Evolutionary conservation across 2,797 vertebrate species (phyloP).

Genomic region (Sphenopsis melanotis): DNA sequence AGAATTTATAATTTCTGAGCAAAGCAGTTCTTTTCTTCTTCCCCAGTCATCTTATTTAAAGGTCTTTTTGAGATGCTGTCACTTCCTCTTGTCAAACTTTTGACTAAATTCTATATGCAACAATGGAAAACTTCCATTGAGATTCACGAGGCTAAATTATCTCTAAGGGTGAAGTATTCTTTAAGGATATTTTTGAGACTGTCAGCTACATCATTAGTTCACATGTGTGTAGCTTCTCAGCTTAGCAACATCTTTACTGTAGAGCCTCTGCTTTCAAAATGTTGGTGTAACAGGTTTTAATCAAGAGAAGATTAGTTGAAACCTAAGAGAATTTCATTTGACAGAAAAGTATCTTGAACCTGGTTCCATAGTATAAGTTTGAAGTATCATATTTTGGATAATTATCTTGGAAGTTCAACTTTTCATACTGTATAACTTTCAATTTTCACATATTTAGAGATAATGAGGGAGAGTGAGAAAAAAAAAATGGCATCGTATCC

Average conservation of each 20-base stretch:
- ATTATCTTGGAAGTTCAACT: background rate
- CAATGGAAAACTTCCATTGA: background rate
- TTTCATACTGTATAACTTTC: background rate
- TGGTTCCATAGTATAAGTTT: background rate
- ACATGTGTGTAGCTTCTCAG: background rate
- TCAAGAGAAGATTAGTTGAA: background rate
- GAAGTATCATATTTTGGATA: background rate
- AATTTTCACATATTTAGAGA: background rate
- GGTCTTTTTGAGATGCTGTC: background rate
- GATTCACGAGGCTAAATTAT: background rate
- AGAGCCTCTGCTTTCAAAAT: background rate
- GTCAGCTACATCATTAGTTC: background rate
- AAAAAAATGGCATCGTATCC: fast-evolving
- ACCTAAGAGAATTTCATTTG: background rate
- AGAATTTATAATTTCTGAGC: background rate
- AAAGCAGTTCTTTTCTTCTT: background rate
- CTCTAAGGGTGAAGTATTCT: background rate
- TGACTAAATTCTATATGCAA: background rate
- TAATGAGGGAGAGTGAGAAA: background rate
- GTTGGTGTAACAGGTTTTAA: background rate
- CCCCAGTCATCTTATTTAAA: background rate
- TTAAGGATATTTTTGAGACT: background rate
- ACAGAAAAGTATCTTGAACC: background rate
- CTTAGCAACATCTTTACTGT: background rate
- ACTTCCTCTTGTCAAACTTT: background rate